Evolutionary conservation across 1,140 invertebrate species (phyloP), one percentile per base, ranked within the genome.

Genomic region (Linepithema humile): DNA sequence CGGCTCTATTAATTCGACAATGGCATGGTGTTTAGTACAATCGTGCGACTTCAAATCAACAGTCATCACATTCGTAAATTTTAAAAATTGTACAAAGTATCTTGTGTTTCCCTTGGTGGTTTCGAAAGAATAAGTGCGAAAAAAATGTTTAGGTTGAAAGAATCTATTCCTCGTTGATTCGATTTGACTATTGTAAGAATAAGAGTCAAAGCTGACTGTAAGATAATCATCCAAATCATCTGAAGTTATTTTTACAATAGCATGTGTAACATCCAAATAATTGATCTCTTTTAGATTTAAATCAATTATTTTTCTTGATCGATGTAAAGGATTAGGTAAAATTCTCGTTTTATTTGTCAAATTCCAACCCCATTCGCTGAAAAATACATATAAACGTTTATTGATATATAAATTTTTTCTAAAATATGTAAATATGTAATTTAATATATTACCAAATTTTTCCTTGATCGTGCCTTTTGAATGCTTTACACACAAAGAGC

Each of bases 401-500:
- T 32, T 1, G 26, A 6, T 65, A 69, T 55, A 32, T 20, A 64
- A 10, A 57, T 38, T 69, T 40, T 0, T 45, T 35, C 55, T n/a
- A n/a, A 15, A 32, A 48, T 45, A 15, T 15, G 12, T 45, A 45
- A 45, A 45, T 45, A 43, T 45, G 9, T 29, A 48, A 45, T 23
- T 74, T 26, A 53, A 38, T 57, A 17, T 65, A 67, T 95, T 95
- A 97, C 97, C 97, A 97, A 90, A 96, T 94, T 93, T 95, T 94
- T 70, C 95, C 94, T 7, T 94, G 92, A 29, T 93, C 94, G 73
- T 95, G 91, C 20, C 95, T 89, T 15, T 90, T 92, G 60, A 95
- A 94, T 5, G 96, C 96, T 43, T 95, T 94, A 91, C 97, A 98
- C 23, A 95, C 96, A 90, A 96, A 97, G 23, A 97, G 91, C 97